Base-by-base conservation (phyloP, 2,888 invertebrate species). In the Chironomus riparius region DNA sequence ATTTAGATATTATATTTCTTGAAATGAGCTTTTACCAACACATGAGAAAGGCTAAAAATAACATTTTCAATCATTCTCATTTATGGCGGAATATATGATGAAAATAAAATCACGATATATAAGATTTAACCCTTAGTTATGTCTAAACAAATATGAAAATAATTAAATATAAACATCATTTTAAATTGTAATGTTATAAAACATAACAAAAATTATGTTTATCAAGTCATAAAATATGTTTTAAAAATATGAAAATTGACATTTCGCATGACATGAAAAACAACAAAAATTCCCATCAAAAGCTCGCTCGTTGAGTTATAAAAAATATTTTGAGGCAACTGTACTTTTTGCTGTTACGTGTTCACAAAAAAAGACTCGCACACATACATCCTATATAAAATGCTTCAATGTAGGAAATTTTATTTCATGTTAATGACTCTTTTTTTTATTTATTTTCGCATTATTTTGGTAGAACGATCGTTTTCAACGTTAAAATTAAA, bases 201-300 rank as follows among this genome's bases (percentile, higher is more conserved):
- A 65, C 6, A 2, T 24, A 22, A 21, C 28, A n/a, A 12, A 47
- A 7, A 68, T 15, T 4, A 15, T 2, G 2, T 47, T 28, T 5
- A 38, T 2, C 10, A 15, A 4, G 15, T 13, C 2, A 38, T 28
- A 70, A 70, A 70, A 21, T 18, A 13, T 18, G 47, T 13, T 15
- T 70, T 18, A 70, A 70, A 70, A 38, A n/a, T 68, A 68, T 65
- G 21, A 28, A 38, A 70, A 70, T 10, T 71, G 71, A 47, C 10
- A 71, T 73, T 28, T 73, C 12, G 18, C 28, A 73, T 73, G 24
- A 38, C 62, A 61, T 73, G 61, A 56, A 73, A 71, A 71, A 71
- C 71, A 71, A 71, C 65, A 74, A 65, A 73, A 73, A 73, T 74
- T 74, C 74, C 74, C 74, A 62, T 74, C 62, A 62, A 74, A 74